Conservation (phyloP, 2,113 vertebrate genomes). For the Podarcis cretensis region DNA sequence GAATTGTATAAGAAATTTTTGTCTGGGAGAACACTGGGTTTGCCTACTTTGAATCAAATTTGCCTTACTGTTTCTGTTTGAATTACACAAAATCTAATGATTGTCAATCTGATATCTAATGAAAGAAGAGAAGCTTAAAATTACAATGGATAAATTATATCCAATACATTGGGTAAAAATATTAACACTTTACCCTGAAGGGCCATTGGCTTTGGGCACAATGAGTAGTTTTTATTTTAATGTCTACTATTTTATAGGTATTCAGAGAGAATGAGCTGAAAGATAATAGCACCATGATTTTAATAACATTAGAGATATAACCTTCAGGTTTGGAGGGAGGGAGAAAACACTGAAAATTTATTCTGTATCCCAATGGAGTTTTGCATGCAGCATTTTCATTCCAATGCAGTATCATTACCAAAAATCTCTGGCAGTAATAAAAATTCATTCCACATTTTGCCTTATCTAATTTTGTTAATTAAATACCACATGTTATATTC, state of each 20-base stretch:
- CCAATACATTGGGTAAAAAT: background rate
- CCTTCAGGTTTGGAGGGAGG: constrained; percentile 10
- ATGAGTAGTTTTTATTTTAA: constrained; percentile 26
- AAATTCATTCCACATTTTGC: constrained; percentile 36
- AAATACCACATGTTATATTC: constrained; percentile 60
- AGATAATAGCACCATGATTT: constrained; percentile 18
- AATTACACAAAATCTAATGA: fast-evolving
- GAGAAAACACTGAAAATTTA: background rate
- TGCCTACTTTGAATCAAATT: background rate
- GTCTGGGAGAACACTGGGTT: background rate
- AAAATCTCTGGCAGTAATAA: constrained; percentile 43
- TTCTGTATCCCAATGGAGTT: constrained; percentile 36
- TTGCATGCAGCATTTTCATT: constrained; percentile 13
- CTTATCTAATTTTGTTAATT: constrained; percentile 69
- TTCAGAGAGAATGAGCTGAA: constrained; percentile 25
- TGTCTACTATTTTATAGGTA: background rate
- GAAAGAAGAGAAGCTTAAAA: constrained; percentile 9
- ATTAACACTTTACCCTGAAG: background rate
- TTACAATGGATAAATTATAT: background rate
- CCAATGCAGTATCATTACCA: constrained; percentile 32
- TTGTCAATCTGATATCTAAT: background rate
- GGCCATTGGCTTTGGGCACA: background rate
- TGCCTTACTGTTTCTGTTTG: background rate
- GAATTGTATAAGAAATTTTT: background rate
- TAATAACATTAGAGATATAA: constrained; percentile 31